Percentiles rank a stretch among this genome's conserved stretches.
phyloP scores from a whole-genome alignment of 1,140 invertebrate species.

The Anadara kagoshimensis region DNA sequence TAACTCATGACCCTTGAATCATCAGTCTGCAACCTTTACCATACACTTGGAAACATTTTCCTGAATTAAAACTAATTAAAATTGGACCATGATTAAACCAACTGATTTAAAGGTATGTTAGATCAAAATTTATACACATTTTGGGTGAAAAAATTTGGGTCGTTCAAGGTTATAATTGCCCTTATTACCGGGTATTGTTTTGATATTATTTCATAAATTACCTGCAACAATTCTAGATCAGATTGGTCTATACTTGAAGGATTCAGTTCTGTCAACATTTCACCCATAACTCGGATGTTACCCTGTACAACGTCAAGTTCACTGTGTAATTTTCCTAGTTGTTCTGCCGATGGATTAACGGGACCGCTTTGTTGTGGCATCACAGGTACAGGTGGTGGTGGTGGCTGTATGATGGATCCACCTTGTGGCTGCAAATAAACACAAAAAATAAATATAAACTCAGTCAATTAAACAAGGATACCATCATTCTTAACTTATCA shows the following conservation, averaged over 20 bases:
- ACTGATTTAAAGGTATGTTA: no score
- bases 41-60: no score
- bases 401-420: background rate
- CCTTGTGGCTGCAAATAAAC: conserved; percentile 22
- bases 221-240: conserved; percentile 83
- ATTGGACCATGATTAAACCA: no score
- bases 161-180: no score
- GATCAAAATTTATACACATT: no score
- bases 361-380: conserved; percentile 38
- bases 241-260: conserved; percentile 83
- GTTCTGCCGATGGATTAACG: conserved; percentile 77
- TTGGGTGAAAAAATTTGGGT: no score
- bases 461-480: no score
- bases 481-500: no score
- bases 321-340: conserved; percentile 89
- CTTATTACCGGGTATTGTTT: background rate
- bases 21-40: no score
- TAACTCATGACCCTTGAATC: no score
- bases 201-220: conserved; percentile 52
- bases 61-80: no score
- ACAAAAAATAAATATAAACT: no score
- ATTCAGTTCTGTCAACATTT: conserved; percentile 93
- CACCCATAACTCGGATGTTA: conserved; percentile 94
- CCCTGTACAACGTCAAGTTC: conserved; percentile 95
- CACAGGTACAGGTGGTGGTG: conserved; percentile 10